Base-by-base conservation (phyloP, 2,888 invertebrate genomes). In the Sisyra terminalis region DNA sequence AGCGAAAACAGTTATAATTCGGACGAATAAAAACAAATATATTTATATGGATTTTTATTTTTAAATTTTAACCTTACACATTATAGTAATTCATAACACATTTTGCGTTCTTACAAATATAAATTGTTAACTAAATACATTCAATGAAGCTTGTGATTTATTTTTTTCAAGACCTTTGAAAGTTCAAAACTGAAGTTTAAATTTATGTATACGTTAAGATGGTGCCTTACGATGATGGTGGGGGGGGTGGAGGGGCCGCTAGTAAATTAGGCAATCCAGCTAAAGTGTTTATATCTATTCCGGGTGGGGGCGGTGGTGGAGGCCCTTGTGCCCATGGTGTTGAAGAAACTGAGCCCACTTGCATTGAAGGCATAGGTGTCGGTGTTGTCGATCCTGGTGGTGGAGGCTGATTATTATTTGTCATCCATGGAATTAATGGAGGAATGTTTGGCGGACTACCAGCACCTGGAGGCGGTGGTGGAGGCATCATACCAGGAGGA, bases 211-310 rank as follows among this genome's bases (percentile, higher is more conserved):
- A n/a, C n/a, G n/a, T n/a, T n/a, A n/a, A n/a, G n/a, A n/a, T n/a
- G n/a, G n/a, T 14, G 35, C 16, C 18, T 43, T 43, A 43, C 14
- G 43, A 50, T 43, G 49, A 48, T 29, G 71, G 72, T 1, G 79
- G 79, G 3, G 80, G 79, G 10, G 79, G 79, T 4, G 79, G 79
- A 3, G 79, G 80, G 18, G 78, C 76, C 38, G 75, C 70, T 38
- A 75, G 54, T 39, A 79, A 54, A 38, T 63, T 67, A 2, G 70
- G 71, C 35, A 71, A 57, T 4, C 63, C 53, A 5, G 60, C 56
- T 17, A 64, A 46, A 30, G 65, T 64, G 40, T 66, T 67, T 43
- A 71, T 63, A 51, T 70, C 70, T 40, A 70, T 68, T 10, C 70
- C 70, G 13, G 69, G 70, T 15, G 63, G 62, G 3, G 63, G 63